Evolutionary conservation across 2,888 invertebrate genomes (phyloP), one percentile per base, ranked within the genome.

Genomic region (Euclidia mi): DNA sequence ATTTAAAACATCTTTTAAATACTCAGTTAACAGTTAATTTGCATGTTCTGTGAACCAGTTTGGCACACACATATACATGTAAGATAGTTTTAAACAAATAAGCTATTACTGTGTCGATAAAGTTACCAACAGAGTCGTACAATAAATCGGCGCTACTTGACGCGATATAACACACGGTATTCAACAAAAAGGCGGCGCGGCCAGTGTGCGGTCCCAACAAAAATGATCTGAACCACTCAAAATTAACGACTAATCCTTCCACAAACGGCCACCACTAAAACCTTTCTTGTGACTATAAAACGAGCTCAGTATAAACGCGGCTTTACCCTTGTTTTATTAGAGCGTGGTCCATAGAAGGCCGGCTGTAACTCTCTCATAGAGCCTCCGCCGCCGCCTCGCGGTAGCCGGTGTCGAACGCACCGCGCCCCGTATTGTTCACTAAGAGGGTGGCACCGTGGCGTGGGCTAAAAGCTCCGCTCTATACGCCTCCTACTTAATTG

Each of bases 401-500:
- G n/a, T n/a, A 66, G 48, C 63, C 65, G 56, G 73, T 78, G 76
- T 66, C 63, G 73, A 65, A 66, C 64, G 72, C 70, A 65, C 65
- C 58, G 60, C 56, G 67, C 58, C 66, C 55, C 58, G 78, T 73
- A 85, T 90, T 90, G 91, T 91, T 87, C 85, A 72, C 73, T 85
- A 82, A 87, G 87, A 86, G 85, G 84, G 65, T 71, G 58, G 81
- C 79, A 71, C 85, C 84, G 65, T 71, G 58, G 81, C 79, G 70
- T 65, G 71, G 71, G 75, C 79, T 87, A 84, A 85, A 85, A 87
- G 84, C 83, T 46, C 63, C 65, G 70, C 70, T 76, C 81, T 61
- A 61, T 76, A 67, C 70, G 76, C 74, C 70, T 72, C 56, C 78
- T 78, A 83, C 85, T 90, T 93, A 92, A 92, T 93, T 92, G 92